Evolutionary conservation across 2,113 vertebrate genomes (phyloP).

Genomic region (Tetrao urogallus): DNA sequence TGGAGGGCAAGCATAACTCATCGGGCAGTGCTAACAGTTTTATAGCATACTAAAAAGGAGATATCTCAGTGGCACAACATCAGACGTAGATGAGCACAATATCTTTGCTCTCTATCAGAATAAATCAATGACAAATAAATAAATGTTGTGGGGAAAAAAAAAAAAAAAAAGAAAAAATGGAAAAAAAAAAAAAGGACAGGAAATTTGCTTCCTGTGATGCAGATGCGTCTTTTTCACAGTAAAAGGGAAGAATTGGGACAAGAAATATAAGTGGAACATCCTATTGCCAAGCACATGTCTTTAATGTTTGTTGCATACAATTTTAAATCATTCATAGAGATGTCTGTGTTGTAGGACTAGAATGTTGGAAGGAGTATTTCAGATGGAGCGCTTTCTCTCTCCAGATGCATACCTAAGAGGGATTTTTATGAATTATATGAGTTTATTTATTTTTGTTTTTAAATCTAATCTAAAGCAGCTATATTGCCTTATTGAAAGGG

Average conservation of each 20-base stretch:
- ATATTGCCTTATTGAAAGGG: background rate
- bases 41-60: background rate
- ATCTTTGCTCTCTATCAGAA: constrained; percentile 31
- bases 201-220: background rate
- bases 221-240: background rate
- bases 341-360: background rate
- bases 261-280: background rate
- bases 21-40: background rate
- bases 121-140: constrained; percentile 32
- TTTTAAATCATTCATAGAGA: background rate
- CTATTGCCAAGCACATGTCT: background rate
- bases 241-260: background rate
- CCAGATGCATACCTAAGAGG: background rate
- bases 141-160: background rate
- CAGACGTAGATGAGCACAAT: background rate
- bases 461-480: background rate
- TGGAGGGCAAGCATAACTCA: background rate
- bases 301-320: background rate
- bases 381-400: background rate
- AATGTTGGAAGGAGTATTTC: background rate
- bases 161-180: too few species aligned
- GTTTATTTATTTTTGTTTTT: accelerated
- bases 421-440: background rate
- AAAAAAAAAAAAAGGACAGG: background rate
- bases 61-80: background rate